phyloP scores from a whole-genome alignment of 2,888 invertebrate species.

The Drosophila longiperda region DNA sequence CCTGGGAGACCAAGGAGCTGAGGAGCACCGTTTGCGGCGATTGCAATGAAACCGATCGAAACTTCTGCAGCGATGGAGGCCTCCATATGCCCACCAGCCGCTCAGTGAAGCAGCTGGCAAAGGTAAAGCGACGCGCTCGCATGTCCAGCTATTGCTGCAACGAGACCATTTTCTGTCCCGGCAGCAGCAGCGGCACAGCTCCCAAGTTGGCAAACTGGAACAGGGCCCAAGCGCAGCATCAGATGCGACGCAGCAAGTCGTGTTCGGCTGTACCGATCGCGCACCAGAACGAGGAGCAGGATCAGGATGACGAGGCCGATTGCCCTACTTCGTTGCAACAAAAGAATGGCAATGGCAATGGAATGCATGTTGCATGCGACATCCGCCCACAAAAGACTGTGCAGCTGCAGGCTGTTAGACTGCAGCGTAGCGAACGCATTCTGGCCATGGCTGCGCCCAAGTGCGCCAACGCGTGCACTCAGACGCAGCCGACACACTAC shows the following conservation, averaged over 20 bases:
- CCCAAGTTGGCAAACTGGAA: constrained; percentile 40
- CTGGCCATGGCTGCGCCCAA: constrained; percentile 67
- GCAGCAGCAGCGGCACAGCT: constrained; percentile 18
- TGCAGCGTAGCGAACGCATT: constrained; percentile 78
- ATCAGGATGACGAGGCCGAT: constrained; percentile 66
- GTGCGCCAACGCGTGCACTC: constrained; percentile 83
- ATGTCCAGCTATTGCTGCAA: constrained; percentile 88
- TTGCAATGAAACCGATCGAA: constrained; percentile 86
- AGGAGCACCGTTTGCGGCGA: constrained; percentile 69
- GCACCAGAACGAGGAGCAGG: constrained; percentile 51
- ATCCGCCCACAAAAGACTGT: constrained; percentile 50
- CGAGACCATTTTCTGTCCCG: constrained; percentile 77
- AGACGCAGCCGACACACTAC: constrained; percentile 91
- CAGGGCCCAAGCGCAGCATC: constrained; percentile 56
- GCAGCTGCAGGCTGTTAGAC: constrained; percentile 44
- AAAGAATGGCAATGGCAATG: constrained; percentile 47
- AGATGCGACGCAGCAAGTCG: constrained; percentile 88
- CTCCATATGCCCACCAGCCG: constrained; percentile 87
- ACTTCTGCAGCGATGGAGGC: constrained; percentile 87
- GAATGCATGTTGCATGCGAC: constrained; percentile 15
- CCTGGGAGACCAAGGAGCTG: constrained; percentile 33
- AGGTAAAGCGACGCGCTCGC: constrained; percentile 87
- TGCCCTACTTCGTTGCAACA: constrained; percentile 62
- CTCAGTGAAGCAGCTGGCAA: constrained; percentile 86
- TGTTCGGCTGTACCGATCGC: constrained; percentile 86